These are phyloP conservation scores for Ptyas mucosa DNA, from an alignment of 2,113 vertebrate species.

Conservation along the genomic window DNA sequence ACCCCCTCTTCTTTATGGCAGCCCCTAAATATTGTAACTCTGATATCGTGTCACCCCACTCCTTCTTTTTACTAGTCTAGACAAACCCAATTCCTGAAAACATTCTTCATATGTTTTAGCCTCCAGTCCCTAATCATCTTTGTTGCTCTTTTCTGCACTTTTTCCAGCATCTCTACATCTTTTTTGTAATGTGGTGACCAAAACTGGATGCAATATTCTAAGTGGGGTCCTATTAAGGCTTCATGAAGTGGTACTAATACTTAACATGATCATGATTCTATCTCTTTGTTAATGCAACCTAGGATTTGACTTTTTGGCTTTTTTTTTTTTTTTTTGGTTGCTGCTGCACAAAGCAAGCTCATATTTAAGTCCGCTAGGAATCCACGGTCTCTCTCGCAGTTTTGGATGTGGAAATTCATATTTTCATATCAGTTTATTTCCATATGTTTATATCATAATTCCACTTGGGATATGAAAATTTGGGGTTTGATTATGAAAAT, in stretches of 20 bases:
- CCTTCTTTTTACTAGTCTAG: not conserved
- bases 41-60: not conserved
- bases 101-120: not conserved
- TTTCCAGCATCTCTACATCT: not conserved
- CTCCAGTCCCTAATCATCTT: not conserved
- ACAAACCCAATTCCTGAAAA: not conserved
- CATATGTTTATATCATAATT: not conserved
- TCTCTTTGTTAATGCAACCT: not conserved
- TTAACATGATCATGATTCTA: not conserved
- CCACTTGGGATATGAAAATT: not conserved
- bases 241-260: not conserved
- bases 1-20: not conserved
- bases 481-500: not conserved
- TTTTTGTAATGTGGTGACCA: not conserved
- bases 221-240: not conserved
- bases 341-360: not conserved
- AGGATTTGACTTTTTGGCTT: not conserved
- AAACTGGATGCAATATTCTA: not conserved
- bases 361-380: not conserved
- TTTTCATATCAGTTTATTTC: too few species aligned
- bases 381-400: not conserved
- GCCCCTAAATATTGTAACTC: not conserved
- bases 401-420: not conserved
- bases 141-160: not conserved
- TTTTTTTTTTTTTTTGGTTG: too few species aligned